Base-by-base conservation (phyloP, 2,888 invertebrate genomes). In the Litoditis marina region DNA sequence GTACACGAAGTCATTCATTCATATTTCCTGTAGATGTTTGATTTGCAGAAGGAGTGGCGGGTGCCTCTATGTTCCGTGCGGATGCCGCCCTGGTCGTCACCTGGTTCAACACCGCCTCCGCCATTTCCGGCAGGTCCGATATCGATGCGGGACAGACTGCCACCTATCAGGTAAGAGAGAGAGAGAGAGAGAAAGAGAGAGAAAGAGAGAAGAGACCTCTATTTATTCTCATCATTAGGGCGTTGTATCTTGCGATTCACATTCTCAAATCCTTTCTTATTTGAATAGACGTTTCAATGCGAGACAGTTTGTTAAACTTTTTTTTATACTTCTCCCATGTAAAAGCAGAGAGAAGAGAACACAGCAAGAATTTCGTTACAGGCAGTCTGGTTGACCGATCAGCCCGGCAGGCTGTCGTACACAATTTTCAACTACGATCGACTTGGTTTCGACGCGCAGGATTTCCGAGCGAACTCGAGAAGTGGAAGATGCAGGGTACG, bases 381-480 rank as follows among this genome's bases (percentile, higher is more conserved):
- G 68, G 74, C 68, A 2, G 68, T 76, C 42, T 77, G 77, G 76
- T 60, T 94, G 8, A 84, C 96, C 57, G 92, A 91, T 0, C 92
- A 94, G 0, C 92, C 94, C 83, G 94, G 92, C 86, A 91, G 92
- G 2, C 90, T 90, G 81, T 92, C 94, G 0, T 98, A 94, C 83
- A 92, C 90, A 0, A 92, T 98, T 59, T 92, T 92, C 84, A 96
- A 96, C 86, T 98, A 96, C 83, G 88, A 89, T 57, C 89, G 91
- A 71, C 88, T 96, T 65, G 90, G 89, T 78, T 95, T 94, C 92
- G 92, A 92, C 63, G 91, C 92, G 6, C 74, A 77, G 60, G 82
- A 82, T 61, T 76, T 82, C 66, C 65, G 77, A 27, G 74, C 73
- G 55, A 81, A 83, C 64, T 78, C 77, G 13, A 52, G 79, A 36